Percentiles rank a stretch among this genome's conserved stretches.
phyloP scores from a whole-genome alignment of 2,888 invertebrate genomes.

The Zaprionus bogoriensis region DNA sequence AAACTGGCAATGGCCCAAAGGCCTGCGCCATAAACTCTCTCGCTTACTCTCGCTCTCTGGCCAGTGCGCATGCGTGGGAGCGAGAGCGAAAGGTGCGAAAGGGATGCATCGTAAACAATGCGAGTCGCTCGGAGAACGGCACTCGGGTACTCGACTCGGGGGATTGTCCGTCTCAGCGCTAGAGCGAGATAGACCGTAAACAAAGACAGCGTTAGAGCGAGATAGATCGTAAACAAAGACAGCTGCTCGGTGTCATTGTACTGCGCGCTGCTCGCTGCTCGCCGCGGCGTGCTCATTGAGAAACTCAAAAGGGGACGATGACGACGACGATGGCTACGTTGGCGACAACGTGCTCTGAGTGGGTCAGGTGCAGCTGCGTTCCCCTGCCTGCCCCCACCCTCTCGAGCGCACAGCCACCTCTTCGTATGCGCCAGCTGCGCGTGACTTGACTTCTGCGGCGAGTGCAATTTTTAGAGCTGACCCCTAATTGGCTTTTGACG shows the following conservation, averaged over 20 bases:
- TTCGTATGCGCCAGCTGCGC: constrained; percentile 64
- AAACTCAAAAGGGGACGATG: constrained; percentile 17
- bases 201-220: constrained; percentile 70
- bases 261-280: constrained; percentile 43
- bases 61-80: constrained; percentile 1
- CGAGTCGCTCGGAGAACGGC: constrained; percentile 30
- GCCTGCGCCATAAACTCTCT: constrained; percentile 19
- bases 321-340: constrained; percentile 2
- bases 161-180: constrained; percentile 59
- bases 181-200: constrained; percentile 68
- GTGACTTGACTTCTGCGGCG: constrained; percentile 52
- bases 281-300: constrained; percentile 34
- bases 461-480: constrained; percentile 68
- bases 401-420: neutral
- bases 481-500: constrained; percentile 70
- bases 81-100: constrained; percentile 40
- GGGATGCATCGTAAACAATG: constrained; percentile 78
- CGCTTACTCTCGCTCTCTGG: too few species aligned
- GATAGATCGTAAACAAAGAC: constrained; percentile 81
- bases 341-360: constrained; percentile 60
- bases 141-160: neutral
- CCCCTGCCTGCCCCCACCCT: neutral
- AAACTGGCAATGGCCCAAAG: constrained; percentile 2
- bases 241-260: constrained; percentile 77
- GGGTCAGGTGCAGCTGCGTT: constrained; percentile 76